These are phyloP conservation scores for Ciconia maguari DNA, from an alignment of 2,113 vertebrate genomes.

Conservation along the genomic window DNA sequence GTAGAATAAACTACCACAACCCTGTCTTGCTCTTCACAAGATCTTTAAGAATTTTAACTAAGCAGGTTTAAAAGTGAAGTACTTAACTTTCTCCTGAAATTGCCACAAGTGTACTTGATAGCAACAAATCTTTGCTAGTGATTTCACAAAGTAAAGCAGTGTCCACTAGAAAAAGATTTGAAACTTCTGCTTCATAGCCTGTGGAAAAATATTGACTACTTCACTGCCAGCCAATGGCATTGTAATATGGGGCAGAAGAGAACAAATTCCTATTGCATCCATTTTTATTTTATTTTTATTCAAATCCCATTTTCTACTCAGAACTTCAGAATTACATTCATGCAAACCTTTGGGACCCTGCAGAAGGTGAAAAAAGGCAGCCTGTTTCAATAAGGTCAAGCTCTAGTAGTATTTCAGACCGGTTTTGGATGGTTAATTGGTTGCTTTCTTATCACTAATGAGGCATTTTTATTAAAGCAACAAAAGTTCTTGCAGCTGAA, in stretches of 20 bases:
- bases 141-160: background rate
- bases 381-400: background rate
- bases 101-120: background rate
- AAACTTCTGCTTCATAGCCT: background rate
- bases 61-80: background rate
- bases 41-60: background rate
- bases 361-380: background rate
- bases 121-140: background rate
- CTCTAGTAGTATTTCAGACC: background rate
- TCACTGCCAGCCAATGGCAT: background rate
- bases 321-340: background rate
- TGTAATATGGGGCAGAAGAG: background rate
- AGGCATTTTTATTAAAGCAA: background rate
- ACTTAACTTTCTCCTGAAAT: background rate
- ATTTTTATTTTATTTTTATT: background rate
- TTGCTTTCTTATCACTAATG: background rate
- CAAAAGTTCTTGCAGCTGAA: constrained; percentile 43
- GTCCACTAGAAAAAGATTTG: background rate
- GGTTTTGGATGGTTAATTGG: background rate
- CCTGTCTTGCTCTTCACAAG: background rate
- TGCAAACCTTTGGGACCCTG: background rate
- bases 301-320: background rate
- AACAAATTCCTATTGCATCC: background rate
- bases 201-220: background rate
- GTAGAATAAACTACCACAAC: background rate